phyloP scores from a whole-genome alignment of 2,797 vertebrate species.

The Cyprinella venusta region DNA sequence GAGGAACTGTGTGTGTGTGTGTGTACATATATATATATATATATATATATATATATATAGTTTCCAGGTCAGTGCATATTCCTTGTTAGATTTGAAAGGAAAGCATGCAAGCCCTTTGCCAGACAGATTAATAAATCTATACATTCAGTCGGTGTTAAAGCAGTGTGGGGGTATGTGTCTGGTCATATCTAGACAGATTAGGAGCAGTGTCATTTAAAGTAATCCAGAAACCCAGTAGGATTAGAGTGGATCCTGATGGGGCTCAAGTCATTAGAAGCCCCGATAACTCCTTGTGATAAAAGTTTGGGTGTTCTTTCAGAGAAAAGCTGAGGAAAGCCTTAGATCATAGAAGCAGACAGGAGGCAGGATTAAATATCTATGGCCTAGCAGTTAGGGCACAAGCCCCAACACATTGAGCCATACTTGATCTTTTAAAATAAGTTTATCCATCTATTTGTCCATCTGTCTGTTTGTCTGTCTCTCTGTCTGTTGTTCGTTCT shows the following conservation, averaged over 20 bases:
- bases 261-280: slow-evolving; percentile 20
- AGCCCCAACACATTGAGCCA: slow-evolving; percentile 1
- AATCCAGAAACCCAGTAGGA: slow-evolving; percentile 44
- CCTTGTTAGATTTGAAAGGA: not conserved
- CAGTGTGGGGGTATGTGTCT: slow-evolving; percentile 38
- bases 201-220: slow-evolving; percentile 50
- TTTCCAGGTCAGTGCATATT: slow-evolving; percentile 24
- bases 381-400: not conserved
- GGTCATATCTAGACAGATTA: slow-evolving; percentile 58
- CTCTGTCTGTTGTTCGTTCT: too few relatives aligned
- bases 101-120: not conserved
- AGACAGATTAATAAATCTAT: slow-evolving; percentile 34
- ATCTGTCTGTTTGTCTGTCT: too few relatives aligned
- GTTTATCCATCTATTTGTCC: not conserved
- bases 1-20: too few relatives aligned
- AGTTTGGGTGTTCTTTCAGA: slow-evolving; percentile 2
- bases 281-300: slow-evolving; percentile 3
- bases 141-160: not conserved
- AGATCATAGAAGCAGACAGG: slow-evolving; percentile 8
- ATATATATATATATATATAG: too few relatives aligned
- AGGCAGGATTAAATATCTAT: slow-evolving; percentile 7
- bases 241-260: slow-evolving; percentile 27
- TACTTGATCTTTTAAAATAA: not conserved
- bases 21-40: too few relatives aligned
- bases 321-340: not conserved